Evolutionary conservation across 2,113 vertebrate species (phyloP).

Genomic region (Vidua chalybeata): DNA sequence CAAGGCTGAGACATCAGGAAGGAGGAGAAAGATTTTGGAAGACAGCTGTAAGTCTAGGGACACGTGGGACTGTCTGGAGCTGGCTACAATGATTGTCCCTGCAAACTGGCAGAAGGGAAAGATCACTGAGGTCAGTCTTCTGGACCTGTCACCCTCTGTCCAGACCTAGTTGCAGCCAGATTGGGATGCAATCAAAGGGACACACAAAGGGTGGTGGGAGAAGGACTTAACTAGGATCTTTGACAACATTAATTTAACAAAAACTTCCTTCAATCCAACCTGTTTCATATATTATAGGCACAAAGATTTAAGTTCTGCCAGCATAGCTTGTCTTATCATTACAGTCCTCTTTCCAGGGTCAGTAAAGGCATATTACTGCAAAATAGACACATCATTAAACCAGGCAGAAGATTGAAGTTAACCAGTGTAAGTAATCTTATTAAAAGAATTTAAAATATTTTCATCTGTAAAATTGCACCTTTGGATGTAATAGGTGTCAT

Average conservation of each 20-base stretch:
- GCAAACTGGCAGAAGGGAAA: background rate
- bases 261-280: background rate
- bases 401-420: background rate
- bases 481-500: background rate
- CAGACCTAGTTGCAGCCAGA: background rate
- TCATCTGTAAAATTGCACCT: background rate
- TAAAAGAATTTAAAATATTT: background rate
- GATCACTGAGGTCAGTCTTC: background rate
- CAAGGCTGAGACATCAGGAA: background rate
- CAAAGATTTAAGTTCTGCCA: background rate
- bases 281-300: background rate
- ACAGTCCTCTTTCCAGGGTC: background rate
- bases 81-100: background rate
- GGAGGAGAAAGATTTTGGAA: background rate
- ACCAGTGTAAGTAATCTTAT: background rate
- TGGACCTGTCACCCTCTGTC: background rate
- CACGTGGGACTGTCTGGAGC: rapidly evolving
- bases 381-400: background rate
- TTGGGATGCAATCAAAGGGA: background rate
- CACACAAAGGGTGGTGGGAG: background rate
- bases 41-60: background rate
- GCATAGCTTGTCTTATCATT: background rate
- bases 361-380: background rate
- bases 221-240: background rate
- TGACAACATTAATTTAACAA: background rate